Evolutionary conservation across 2,888 invertebrate genomes (phyloP), one percentile per base, ranked within the genome.

Genomic region (Petrolisthes cinctipes): DNA sequence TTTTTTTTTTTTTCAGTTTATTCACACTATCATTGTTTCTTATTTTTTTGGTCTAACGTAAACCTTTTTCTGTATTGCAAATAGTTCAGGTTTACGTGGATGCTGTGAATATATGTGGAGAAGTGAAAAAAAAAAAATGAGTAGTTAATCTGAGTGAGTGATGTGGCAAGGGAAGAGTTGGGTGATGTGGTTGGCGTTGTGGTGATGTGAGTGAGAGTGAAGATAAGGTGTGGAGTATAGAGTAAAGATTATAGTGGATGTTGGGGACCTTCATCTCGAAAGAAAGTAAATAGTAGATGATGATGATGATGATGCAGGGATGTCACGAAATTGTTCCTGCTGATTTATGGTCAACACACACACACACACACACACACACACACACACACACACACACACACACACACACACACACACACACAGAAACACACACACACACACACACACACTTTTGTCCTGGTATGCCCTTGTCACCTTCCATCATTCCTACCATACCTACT

Each of bases 351-450:
- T 37, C 2, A 37, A 37, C 37, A 37, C 37, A 37, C 37, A 37
- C 37, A 37, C 37, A 37, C 37, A 37, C 51, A 85, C 71, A 85
- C 66, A 79, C 68, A 79, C 79, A 85, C 68, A 79, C 78, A 85
- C 78, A 85, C 66, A 79, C 78, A 85, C 78, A 78, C 66, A 68
- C 78, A 57, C 78, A 57, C 71, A 53, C 79, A 66, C 79, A 68
- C 79, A 68, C 79, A 79, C 68, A 79, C 71, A 53, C 79, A 68
- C 56, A 79, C 79, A 79, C 79, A 54, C 78, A 79, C 71, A 53
- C 68, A 68, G 54, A 66, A 66, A 68, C 79, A 68, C 80, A 57
- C 80, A 71, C 73, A 37, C 23, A 57, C 66, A 20, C 17, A 7
- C 61, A 61, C 17, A n/a, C 56, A 11, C 56, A 51, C 51, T 5